Evolutionary conservation across 2,888 invertebrate genomes (phyloP).

Genomic region (Sisyra nigra): DNA sequence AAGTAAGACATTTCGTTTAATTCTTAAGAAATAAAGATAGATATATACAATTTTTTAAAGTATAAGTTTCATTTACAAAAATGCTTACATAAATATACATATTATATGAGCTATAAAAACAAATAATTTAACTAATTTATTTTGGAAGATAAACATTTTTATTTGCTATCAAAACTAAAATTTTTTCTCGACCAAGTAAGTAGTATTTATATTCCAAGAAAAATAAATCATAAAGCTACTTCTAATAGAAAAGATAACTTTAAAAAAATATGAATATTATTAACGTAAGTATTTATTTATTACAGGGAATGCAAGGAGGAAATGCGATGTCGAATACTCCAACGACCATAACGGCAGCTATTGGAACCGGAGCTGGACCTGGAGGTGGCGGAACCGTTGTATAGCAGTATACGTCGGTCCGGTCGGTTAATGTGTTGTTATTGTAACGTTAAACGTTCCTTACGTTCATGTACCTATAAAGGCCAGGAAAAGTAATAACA

Average conservation of each 20-base stretch:
- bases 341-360: slow-evolving; percentile 7
- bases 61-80: not conserved
- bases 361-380: slow-evolving; percentile 3
- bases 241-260: not conserved
- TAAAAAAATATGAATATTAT: not conserved
- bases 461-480: not conserved
- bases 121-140: too few species aligned
- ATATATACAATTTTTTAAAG: not conserved
- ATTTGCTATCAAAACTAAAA: too few species aligned
- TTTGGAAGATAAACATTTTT: too few species aligned
- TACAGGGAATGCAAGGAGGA: slow-evolving; percentile 5
- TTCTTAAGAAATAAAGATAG: too few species aligned
- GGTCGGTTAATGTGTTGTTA: slow-evolving; percentile 1
- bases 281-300: not conserved
- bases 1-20: too few species aligned
- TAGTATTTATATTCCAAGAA: too few species aligned
- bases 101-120: not conserved
- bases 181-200: too few species aligned
- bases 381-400: slow-evolving; percentile 7
- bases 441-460: slow-evolving; percentile 7
- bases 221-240: not conserved
- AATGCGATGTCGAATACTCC: slow-evolving; percentile 3
- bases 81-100: not conserved
- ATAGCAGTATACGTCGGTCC: slow-evolving; percentile 5
- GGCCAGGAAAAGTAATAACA: slow-evolving; percentile 2